phyloP scores from a whole-genome alignment of 2,888 invertebrate genomes.

The Drosophila mettleri region DNA sequence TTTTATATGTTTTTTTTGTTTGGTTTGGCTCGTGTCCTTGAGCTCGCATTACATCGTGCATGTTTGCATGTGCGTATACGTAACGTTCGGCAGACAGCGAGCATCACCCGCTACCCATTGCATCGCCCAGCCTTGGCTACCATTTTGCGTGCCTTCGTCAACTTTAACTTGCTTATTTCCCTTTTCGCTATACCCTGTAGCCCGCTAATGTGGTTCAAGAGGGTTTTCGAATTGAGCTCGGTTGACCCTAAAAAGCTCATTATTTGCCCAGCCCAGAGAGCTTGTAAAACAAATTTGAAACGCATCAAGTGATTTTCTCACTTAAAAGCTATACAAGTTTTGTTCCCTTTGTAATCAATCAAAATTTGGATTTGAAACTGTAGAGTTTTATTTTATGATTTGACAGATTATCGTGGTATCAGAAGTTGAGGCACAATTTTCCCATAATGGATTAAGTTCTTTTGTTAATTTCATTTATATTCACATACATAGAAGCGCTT shows the following conservation, averaged over 20 bases:
- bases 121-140: conserved; percentile 32
- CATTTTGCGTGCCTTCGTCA: conserved; percentile 21
- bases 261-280: neutral
- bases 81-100: conserved; percentile 8
- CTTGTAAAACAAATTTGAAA: conserved; percentile 1
- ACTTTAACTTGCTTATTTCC: conserved; percentile 24
- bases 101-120: neutral
- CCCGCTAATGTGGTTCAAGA: neutral
- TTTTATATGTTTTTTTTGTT: conserved; percentile 13
- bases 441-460: too few species aligned
- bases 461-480: too few species aligned
- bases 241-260: conserved; percentile 1
- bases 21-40: conserved; percentile 57
- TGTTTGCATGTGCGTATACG: conserved; percentile 28
- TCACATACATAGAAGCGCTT: too few species aligned
- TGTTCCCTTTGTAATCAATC: neutral
- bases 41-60: conserved; percentile 63
- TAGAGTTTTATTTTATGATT: neutral
- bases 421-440: neutral
- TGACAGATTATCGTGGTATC: neutral
- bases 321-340: neutral
- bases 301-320: neutral
- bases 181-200: conserved; percentile 30
- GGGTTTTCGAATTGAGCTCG: neutral
- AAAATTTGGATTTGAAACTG: neutral